Evolutionary conservation across 2,888 invertebrate genomes (phyloP).

Genomic region (Metallyticus violacea): DNA sequence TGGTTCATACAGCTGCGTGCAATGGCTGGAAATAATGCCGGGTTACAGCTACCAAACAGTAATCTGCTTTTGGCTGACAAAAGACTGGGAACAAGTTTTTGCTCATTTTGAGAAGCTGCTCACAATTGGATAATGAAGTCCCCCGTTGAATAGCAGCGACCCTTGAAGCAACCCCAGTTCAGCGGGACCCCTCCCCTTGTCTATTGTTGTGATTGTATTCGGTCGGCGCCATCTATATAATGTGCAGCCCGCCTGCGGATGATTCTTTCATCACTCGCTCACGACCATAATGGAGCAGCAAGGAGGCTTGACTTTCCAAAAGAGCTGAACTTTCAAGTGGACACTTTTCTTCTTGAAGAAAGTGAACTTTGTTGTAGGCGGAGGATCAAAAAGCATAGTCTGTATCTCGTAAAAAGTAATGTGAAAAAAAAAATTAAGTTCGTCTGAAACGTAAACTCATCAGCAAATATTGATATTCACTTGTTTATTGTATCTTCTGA

Average conservation of each 20-base stretch:
- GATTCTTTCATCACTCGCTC: background rate
- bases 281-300: background rate
- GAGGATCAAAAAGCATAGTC: too few relatives aligned
- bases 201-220: constrained; percentile 7
- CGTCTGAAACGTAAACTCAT: too few relatives aligned
- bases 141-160: background rate
- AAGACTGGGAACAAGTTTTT: constrained; percentile 19
- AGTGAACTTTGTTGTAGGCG: background rate
- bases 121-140: constrained; percentile 31
- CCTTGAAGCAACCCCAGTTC: background rate
- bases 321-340: background rate
- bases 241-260: background rate
- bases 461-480: too few relatives aligned
- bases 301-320: background rate
- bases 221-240: constrained; percentile 12
- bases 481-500: too few relatives aligned
- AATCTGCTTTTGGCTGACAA: background rate
- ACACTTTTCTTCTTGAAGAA: background rate
- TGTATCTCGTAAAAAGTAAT: too few relatives aligned
- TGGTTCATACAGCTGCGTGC: background rate
- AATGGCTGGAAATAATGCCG: background rate
- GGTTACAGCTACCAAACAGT: background rate
- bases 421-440: too few relatives aligned
- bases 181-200: background rate
- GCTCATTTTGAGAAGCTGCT: constrained; percentile 20